phyloP scores from a whole-genome alignment of 2,113 vertebrate species.

The Mesocricetus auratus region DNA sequence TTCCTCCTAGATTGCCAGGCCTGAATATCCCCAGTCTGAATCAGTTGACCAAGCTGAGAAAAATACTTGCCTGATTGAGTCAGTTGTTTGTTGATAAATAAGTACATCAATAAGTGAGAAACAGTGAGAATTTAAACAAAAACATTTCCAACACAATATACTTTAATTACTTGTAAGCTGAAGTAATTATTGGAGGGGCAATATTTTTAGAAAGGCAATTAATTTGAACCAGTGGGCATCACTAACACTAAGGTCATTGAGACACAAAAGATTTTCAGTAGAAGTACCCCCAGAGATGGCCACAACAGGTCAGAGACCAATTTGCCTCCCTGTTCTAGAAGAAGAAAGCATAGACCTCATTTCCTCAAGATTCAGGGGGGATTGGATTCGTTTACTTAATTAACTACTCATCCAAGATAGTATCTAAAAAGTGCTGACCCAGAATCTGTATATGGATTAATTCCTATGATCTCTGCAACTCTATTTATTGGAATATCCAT shows the following conservation, averaged over 20 bases:
- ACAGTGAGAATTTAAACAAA: conserved; percentile 34
- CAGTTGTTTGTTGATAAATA: conserved; percentile 10
- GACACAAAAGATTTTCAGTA: conserved; percentile 60
- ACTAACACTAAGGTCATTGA: conserved; percentile 61
- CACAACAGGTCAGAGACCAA: conserved; percentile 59
- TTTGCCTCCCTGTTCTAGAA: conserved; percentile 68
- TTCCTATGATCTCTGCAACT: conserved; percentile 63
- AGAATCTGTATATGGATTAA: conserved; percentile 64
- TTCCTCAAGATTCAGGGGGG: conserved; percentile 52
- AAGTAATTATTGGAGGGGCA: conserved; percentile 56
- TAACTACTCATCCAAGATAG: conserved; percentile 78
- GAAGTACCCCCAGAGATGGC: conserved; percentile 17
- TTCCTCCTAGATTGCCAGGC: background rate
- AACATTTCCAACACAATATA: conserved; percentile 46
- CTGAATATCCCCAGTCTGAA: conserved; percentile 39
- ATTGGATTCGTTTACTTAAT: conserved; percentile 80
- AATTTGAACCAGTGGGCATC: conserved; percentile 39
- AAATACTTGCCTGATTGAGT: background rate
- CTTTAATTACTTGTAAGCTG: conserved; percentile 67
- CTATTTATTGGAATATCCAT: conserved; percentile 73
- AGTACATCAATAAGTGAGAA: conserved; percentile 42
- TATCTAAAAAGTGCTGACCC: conserved; percentile 75
- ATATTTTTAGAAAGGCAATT: conserved; percentile 75
- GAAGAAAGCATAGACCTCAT: conserved; percentile 52
- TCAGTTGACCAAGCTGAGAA: conserved; percentile 23